Base-by-base conservation (phyloP, 2,797 vertebrate genomes). In the Tenualosa ilisha region DNA sequence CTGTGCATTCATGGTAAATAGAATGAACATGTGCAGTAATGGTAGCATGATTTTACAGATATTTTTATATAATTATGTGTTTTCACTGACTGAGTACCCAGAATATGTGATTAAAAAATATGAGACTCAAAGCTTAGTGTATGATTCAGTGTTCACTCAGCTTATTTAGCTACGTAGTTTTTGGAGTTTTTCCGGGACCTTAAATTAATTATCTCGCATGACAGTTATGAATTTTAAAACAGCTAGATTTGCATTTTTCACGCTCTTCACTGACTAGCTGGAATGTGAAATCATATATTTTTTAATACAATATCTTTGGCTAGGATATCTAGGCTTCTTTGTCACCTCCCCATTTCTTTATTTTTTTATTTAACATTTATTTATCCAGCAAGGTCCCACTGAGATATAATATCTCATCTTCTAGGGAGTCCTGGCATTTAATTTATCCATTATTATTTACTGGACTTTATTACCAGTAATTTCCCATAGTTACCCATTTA, bases 241-340 rank as follows among this genome's bases (percentile, higher is more conserved):
- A 65, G 65, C 65, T 3, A 72, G 31, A 72, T 0, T 15, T 37
- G 4, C 2, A 72, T 37, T 37, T 15, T 68, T 13, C 24, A 13
- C 13, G 6, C 9, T 31, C 3, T 26, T 12, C 3, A 31, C 9
- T 68, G 11, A 68, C n/a, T n/a, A 68, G 11, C 63, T n/a, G 17
- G 53, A 15, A 11, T 54, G 13, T 54, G 53, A 17, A 54, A 54
- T 15, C 53, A 54, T 11, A 54, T 3, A 53, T 83, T 82, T 92
- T 92, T 88, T 87, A 84, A 61, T 79, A 82, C 13, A 49, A 49
- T 53, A 0, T 53, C 51, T 53, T 15, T 54, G 13, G 31, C 31
- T 31, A 31, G 46, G 46, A 56, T 56, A 22, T 20, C 53, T 20
- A 54, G 15, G 2, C 15, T 31, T 9, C 15, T 1, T 8, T 43